Conservation (phyloP, 2,888 invertebrate genomes). For the Drosophila austrosaltans region DNA sequence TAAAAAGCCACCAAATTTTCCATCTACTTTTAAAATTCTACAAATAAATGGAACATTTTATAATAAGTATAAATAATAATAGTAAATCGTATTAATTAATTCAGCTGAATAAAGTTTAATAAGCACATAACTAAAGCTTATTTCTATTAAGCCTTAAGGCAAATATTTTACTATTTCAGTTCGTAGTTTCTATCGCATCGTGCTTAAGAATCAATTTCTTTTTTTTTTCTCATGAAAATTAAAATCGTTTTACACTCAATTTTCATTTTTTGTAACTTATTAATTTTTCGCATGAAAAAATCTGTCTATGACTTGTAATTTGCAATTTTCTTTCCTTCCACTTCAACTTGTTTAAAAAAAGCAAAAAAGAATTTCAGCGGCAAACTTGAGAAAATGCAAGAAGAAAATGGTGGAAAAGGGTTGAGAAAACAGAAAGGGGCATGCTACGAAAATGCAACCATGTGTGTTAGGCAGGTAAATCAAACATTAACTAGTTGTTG, state of each 20-base stretch:
- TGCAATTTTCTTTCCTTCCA: conserved; percentile 15
- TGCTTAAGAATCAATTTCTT: neutral
- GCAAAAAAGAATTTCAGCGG: conserved; percentile 27
- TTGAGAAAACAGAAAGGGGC: neutral
- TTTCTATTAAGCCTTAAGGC: no score
- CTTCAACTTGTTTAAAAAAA: conserved; percentile 19
- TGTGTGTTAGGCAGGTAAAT: conserved; percentile 65
- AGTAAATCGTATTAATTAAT: no score
- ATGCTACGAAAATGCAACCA: conserved; percentile 55
- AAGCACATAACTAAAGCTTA: no score
- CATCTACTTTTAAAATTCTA: no score
- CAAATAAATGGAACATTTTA: no score
- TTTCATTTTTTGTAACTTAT: conserved; percentile 2
- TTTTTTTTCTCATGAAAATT: neutral
- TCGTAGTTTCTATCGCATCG: neutral
- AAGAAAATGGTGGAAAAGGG: conserved; percentile 1
- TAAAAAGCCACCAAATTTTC: no score
- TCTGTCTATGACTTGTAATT: conserved; percentile 7
- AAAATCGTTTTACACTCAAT: neutral
- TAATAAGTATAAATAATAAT: no score
- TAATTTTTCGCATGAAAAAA: conserved; percentile 11
- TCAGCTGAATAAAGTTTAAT: no score
- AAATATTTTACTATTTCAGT: neutral
- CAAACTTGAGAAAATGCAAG: conserved; percentile 38
- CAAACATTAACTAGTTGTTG: conserved; percentile 70